Conservation (phyloP, 2,888 invertebrate genomes). For the Tachina lurida region DNA sequence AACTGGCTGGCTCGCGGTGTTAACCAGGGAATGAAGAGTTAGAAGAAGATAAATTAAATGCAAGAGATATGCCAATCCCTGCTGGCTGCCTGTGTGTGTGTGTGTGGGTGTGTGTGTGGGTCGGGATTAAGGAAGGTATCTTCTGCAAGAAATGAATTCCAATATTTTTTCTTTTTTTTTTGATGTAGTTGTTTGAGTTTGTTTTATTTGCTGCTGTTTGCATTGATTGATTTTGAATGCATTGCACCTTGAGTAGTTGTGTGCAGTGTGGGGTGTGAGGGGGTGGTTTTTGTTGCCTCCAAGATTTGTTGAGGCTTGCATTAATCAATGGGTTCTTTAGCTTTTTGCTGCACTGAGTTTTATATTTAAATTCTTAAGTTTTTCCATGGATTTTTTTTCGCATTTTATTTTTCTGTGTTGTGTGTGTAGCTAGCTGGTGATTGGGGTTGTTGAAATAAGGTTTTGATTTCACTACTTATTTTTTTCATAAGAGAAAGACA, state of each 20-base stretch:
- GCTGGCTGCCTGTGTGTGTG: not conserved
- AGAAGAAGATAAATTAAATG: slow-evolving; percentile 44
- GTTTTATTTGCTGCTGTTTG: slow-evolving; percentile 47
- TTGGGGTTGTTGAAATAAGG: slow-evolving; percentile 77
- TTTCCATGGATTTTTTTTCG: slow-evolving; percentile 37
- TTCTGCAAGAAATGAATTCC: slow-evolving; percentile 53
- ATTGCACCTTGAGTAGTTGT: slow-evolving; percentile 70
- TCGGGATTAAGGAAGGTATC: not conserved
- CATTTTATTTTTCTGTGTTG: not conserved
- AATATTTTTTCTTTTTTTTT: slow-evolving; percentile 5
- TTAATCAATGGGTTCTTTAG: slow-evolving; percentile 71
- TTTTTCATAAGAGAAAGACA: slow-evolving; percentile 54
- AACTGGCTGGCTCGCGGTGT: not conserved
- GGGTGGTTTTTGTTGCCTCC: slow-evolving; percentile 61
- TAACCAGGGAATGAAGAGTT: slow-evolving; percentile 11
- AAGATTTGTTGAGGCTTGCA: slow-evolving; percentile 71
- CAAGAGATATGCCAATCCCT: slow-evolving; percentile 45
- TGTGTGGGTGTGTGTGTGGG: not conserved
- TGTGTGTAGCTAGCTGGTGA: slow-evolving; percentile 65
- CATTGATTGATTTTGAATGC: slow-evolving; percentile 72
- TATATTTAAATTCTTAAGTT: slow-evolving; percentile 69
- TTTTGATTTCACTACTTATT: slow-evolving; percentile 72
- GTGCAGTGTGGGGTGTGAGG: slow-evolving; percentile 17
- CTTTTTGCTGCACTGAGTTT: slow-evolving; percentile 61
- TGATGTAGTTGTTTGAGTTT: slow-evolving; percentile 30